Base-by-base conservation (phyloP, 2,888 invertebrate genomes). In the Phalera bucephala region DNA sequence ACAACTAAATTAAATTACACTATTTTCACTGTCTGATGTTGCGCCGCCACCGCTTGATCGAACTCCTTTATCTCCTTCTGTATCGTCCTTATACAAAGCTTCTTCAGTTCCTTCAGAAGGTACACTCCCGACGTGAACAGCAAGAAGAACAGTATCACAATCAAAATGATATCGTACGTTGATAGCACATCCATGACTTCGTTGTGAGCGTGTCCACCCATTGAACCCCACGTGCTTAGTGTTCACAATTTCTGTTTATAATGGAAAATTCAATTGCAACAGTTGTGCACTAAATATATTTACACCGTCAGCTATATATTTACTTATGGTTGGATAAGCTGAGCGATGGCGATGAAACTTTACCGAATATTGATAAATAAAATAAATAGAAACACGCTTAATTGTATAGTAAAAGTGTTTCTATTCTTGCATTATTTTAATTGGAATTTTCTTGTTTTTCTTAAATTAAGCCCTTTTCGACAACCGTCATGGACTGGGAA, bases 181-280 rank as follows among this genome's bases (percentile, higher is more conserved):
- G 71, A 52, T 8, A 74, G 35, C 15, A 38, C 48, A 8, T 73
- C 73, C 51, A 72, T 70, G 2, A 74, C 55, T 59, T 82, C 77
- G 19, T 63, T 51, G 36, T 78, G 67, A 10, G 75, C 72, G 45
- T 80, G 78, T 13, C 74, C 66, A 34, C 59, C 47, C 62, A 63
- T 45, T 19, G 1, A 17, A 11, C 10, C 13, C 28, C 19, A 11
- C 11, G 19, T 29, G 10, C 3, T 19, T 1, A 6, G 19, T 11
- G n/a, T 29, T 29, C 5, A 11, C 10, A 10, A 17, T 7, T 10
- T 29, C 13, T 8, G 11, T 29, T 29, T 10, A 9, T 19, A 29
- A 29, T 19, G 27, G 7, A 9, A 14, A 4, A 9, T 14, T n/a
- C 3, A 9, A 14, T 12, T 25, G 25, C 25, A 25, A 23, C 23